Evolutionary conservation across 2,888 invertebrate genomes (phyloP).

Genomic region (Drosophila nigricruria): DNA sequence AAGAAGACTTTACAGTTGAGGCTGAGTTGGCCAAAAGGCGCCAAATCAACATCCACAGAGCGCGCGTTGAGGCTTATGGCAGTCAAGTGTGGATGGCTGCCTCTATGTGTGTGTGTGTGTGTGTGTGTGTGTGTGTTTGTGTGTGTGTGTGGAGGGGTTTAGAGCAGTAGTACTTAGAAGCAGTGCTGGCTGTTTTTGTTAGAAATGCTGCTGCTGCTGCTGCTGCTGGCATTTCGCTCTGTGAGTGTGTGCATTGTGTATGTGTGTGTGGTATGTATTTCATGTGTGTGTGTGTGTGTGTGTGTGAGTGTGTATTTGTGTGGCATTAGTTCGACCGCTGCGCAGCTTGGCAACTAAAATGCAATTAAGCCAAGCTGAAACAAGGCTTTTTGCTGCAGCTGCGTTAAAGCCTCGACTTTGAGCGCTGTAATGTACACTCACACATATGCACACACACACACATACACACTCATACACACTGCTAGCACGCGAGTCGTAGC

Average conservation of each 20-base stretch:
- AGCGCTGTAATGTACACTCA: constrained; percentile 44
- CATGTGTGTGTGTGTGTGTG: neutral
- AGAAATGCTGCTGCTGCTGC: constrained; percentile 16
- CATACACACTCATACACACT: neutral
- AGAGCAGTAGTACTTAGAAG: constrained; percentile 44
- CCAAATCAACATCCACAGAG: constrained; percentile 69
- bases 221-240: constrained; percentile 9
- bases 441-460: constrained; percentile 4
- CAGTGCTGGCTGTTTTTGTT: constrained; percentile 53
- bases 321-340: constrained; percentile 56
- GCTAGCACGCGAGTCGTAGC: constrained; percentile 18
- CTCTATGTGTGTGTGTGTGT: constrained; percentile 1
- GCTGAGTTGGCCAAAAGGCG: constrained; percentile 62
- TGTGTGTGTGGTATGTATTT: neutral
- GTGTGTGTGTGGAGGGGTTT: constrained; percentile 16
- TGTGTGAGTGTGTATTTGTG: constrained; percentile 29
- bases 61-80: constrained; percentile 75
- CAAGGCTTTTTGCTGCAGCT: constrained; percentile 74
- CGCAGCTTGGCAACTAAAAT: constrained; percentile 76
- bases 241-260: constrained; percentile 28
- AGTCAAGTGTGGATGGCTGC: constrained; percentile 54
- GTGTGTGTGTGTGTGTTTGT: constrained; percentile 29
- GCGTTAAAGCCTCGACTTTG: constrained; percentile 67
- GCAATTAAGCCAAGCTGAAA: constrained; percentile 79
- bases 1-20: constrained; percentile 23